These are phyloP conservation scores for Apantesis nais DNA, from an alignment of 2,888 invertebrate genomes.

Conservation along the genomic window DNA sequence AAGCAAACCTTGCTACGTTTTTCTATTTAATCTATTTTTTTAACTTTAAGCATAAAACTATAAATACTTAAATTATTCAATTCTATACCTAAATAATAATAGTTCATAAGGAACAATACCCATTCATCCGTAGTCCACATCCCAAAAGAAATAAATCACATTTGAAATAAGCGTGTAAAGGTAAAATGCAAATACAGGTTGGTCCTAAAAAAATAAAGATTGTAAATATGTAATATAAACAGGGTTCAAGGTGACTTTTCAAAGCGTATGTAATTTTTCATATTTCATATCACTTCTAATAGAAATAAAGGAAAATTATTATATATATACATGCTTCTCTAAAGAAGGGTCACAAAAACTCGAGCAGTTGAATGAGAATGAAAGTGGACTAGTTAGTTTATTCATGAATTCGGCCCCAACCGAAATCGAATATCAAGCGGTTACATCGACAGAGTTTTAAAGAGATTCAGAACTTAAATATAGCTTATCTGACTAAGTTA, in stretches of 20 bases:
- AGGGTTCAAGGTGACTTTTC: constrained; percentile 24
- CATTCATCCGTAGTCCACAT: constrained; percentile 35
- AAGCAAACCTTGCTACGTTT: background rate
- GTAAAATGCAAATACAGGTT: constrained; percentile 48
- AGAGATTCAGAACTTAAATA: constrained; percentile 36
- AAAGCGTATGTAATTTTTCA: constrained; percentile 21
- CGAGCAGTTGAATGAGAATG: constrained; percentile 44
- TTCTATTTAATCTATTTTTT: background rate
- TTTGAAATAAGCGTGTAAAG: constrained; percentile 48
- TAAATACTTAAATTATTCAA: constrained; percentile 6
- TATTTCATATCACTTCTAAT: constrained; percentile 9
- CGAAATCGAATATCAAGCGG: constrained; percentile 53
- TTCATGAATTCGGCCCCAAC: constrained; percentile 53
- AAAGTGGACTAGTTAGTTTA: constrained; percentile 58
- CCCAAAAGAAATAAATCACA: constrained; percentile 58
- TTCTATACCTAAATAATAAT: background rate
- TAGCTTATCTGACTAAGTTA: constrained; percentile 41
- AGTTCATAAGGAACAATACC: constrained; percentile 27
- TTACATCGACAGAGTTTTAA: constrained; percentile 39
- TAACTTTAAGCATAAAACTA: constrained; percentile 2
- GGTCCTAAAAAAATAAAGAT: constrained; percentile 57
- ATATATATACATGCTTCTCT: constrained; percentile 20
- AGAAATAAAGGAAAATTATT: constrained; percentile 18
- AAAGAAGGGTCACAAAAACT: constrained; percentile 23
- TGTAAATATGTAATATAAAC: constrained; percentile 36